Evolutionary conservation across 2,113 vertebrate genomes (phyloP), one percentile per base, ranked within the genome.

Genomic region (Okapia johnstoni): DNA sequence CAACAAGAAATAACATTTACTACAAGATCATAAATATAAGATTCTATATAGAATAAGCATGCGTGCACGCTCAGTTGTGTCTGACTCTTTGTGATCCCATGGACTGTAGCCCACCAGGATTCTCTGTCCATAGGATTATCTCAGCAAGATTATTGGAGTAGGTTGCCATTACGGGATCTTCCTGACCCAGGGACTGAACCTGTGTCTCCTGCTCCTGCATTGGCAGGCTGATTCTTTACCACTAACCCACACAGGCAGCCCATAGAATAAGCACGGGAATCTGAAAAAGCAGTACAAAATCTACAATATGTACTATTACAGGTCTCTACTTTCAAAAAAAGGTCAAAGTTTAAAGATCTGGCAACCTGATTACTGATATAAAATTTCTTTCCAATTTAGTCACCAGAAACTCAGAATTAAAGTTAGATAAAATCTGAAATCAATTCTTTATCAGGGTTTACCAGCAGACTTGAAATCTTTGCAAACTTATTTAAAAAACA

Each of bases 271-370:
- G 43, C 73, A 77, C 28, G 73, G 4, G 33, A 93, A 86, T 86
- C 54, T 85, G 1, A 61, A 84, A 66, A 77, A 50, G 33, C 30
- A 52, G 9, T 40, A 88, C 40, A 48, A 63, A 76, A 85, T 30
- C 84, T 89, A 61, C 30, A 85, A 80, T 52, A 79, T 88, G 50
- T 48, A 93, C 28, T 91, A 10, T 19, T 25, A 28, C 28, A 85
- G 14, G 23, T 57, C 19, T 61, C 57, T 66, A 48, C 54, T 93
- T 94, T 58, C 43, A 80, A 93, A 97, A 93, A 93, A 21, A 60
- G 40, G n/a, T 25, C 16, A 90, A 57, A 92, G 46, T 88, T 93
- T 89, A 88, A 94, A 90, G 23, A 94, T 91, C 50, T 83, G n/a
- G 77, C 94, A 96, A 89, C 13, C 13, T 79, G 33, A 94, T 85